Conservation (phyloP, 1,140 invertebrate species). For the Bactericera cockerelli region DNA sequence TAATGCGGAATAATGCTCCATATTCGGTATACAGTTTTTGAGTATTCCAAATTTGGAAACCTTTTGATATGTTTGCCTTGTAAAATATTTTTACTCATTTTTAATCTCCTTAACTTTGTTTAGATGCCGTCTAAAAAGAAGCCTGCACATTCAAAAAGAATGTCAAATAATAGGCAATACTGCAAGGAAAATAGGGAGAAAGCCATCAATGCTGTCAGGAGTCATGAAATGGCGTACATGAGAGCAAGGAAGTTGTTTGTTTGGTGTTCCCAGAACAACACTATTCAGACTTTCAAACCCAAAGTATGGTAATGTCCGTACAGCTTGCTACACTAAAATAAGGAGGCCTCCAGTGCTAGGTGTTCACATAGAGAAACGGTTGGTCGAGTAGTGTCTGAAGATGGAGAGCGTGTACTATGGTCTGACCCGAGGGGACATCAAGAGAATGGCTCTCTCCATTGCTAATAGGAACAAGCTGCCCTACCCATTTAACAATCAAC, state of each 20-base stretch:
- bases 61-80: too few species aligned
- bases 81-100: too few species aligned
- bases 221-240: constrained; percentile 20
- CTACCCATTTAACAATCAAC: constrained; percentile 12
- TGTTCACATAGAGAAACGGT: background rate
- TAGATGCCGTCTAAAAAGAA: too few species aligned
- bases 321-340: background rate
- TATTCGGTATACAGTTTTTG: too few species aligned
- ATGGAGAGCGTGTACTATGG: too few species aligned
- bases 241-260: constrained; percentile 21
- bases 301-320: background rate
- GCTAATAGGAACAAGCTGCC: constrained; percentile 9
- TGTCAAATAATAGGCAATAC: too few species aligned
- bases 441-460: too few species aligned
- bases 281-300: constrained; percentile 7
- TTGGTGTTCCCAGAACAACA: constrained; percentile 22
- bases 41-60: constrained; percentile 31
- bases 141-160: too few species aligned
- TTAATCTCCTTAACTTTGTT: too few species aligned
- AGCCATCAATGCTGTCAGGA: constrained; percentile 18
- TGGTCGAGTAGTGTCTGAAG: background rate
- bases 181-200: constrained; percentile 15
- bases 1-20: too few species aligned
- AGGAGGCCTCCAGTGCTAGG: constrained; percentile 9
- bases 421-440: too few species aligned